Percentiles rank a stretch among this genome's conserved stretches.
phyloP scores from a whole-genome alignment of 2,888 invertebrate genomes.

The Diaperis boleti region DNA sequence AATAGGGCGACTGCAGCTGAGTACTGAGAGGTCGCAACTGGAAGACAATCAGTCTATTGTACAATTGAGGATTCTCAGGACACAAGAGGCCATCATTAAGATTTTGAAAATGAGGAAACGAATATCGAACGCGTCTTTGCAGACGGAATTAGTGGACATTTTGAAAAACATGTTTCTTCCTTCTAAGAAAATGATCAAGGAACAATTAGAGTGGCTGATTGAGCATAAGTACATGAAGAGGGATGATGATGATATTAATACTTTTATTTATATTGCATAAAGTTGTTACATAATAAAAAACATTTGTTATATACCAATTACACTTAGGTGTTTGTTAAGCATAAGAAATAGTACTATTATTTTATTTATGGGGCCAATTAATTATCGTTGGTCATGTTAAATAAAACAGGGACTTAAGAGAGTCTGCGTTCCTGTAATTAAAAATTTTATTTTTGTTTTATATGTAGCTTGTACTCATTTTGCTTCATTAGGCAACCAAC shows the following conservation, averaged over 20 bases:
- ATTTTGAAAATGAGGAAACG: conserved; percentile 98
- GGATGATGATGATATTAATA: conserved; percentile 97
- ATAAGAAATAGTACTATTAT: too few species aligned
- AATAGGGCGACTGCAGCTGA: conserved; percentile 94
- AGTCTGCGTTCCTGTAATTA: too few species aligned
- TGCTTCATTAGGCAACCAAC: too few species aligned
- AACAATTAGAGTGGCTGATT: conserved; percentile 99
- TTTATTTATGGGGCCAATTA: too few species aligned
- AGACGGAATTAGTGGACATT: conserved; percentile 97
- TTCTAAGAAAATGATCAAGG: conserved; percentile 99
- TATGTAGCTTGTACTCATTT: too few species aligned
- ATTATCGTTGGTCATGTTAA: too few species aligned
- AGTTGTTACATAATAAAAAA: conserved; percentile 40
- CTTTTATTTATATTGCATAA: conserved; percentile 97
- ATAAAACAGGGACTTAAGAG: too few species aligned
- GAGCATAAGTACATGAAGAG: conserved; percentile 98
- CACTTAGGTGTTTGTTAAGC: too few species aligned
- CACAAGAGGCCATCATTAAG: conserved; percentile 98
- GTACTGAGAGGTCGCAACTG: conserved; percentile 94
- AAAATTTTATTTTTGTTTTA: too few species aligned
- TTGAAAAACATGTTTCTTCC: conserved; percentile 99
- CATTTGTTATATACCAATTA: conserved; percentile 34
- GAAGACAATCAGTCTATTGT: conserved; percentile 99
- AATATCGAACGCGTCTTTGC: conserved; percentile 93
- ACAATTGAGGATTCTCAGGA: conserved; percentile 92